Conservation (phyloP, 2,888 invertebrate species). For the Hirtodrosophila trivittata region DNA sequence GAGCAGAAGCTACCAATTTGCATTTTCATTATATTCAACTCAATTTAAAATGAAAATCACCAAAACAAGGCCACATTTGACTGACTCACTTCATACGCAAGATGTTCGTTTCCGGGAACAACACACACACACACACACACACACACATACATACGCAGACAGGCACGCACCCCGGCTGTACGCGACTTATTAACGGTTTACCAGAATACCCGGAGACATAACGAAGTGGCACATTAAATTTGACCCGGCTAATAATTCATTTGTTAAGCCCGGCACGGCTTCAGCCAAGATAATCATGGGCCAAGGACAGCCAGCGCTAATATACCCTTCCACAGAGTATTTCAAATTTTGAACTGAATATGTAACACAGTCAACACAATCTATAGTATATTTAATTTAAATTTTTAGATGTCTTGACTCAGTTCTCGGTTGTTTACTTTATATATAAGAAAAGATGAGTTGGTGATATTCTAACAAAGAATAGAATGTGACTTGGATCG, state of each 20-base stretch:
- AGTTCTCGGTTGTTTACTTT: too few relatives aligned
- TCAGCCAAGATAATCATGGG: conserved; percentile 5
- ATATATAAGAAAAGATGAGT: too few relatives aligned
- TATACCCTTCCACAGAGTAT: not conserved
- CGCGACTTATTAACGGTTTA: conserved; percentile 38
- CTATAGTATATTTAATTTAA: too few relatives aligned
- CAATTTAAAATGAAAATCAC: conserved; percentile 57
- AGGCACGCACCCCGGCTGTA: conserved; percentile 10
- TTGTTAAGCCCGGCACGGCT: conserved; percentile 54
- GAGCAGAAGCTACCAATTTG: conserved; percentile 46
- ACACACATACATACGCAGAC: not conserved
- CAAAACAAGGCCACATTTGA: conserved; percentile 18
- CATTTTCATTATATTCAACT: conserved; percentile 73
- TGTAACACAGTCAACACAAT: too few relatives aligned
- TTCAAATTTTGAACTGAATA: not conserved
- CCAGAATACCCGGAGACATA: conserved; percentile 25
- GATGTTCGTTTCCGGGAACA: not conserved
- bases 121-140: not conserved
- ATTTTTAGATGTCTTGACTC: too few relatives aligned
- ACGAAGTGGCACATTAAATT: conserved; percentile 72
- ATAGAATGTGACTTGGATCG: too few relatives aligned
- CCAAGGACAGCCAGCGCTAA: conserved; percentile 25
- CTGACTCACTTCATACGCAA: conserved; percentile 7
- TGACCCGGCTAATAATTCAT: conserved; percentile 71
- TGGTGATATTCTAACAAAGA: too few relatives aligned